Conservation (phyloP, 35 echinoderm and acorn worm species). For the Heliocidaris tuberculata region DNA sequence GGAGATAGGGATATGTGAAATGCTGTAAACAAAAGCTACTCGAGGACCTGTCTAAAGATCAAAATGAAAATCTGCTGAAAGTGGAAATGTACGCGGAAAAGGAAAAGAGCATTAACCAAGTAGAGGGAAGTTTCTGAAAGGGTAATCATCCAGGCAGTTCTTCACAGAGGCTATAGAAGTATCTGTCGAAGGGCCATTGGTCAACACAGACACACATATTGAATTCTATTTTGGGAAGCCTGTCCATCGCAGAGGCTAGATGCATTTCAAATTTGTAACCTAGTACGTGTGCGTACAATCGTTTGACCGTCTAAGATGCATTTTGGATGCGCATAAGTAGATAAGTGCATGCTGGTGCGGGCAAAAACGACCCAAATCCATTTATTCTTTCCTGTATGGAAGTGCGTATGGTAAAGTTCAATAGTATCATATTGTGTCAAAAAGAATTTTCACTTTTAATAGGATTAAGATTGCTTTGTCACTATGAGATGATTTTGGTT, state of each 20-base stretch:
- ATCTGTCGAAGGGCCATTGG: neutral
- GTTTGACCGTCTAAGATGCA: neutral
- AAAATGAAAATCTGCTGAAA: too few species aligned
- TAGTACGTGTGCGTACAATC: constrained; percentile 7
- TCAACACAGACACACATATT: constrained; percentile 2
- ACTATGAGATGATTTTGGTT: neutral
- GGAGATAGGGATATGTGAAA: too few species aligned
- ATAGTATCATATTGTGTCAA: neutral
- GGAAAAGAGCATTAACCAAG: neutral
- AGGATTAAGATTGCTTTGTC: neutral
- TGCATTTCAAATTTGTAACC: constrained; percentile 17
- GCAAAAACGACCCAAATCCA: neutral
- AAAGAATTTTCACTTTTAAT: neutral
- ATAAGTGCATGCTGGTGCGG: neutral
- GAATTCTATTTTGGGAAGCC: neutral
- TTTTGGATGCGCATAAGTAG: neutral
- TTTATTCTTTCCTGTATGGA: neutral
- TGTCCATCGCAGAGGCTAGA: neutral
- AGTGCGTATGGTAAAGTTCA: neutral
- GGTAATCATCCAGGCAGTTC: neutral
- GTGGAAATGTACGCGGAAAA: too few species aligned
- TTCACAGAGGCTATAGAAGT: neutral
- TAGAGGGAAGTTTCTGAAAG: neutral
- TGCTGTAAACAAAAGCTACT: too few species aligned
- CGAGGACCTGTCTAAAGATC: too few species aligned